These are phyloP conservation scores for Argyrosomus regius DNA, from an alignment of 2,797 vertebrate genomes.

Conservation along the genomic window DNA sequence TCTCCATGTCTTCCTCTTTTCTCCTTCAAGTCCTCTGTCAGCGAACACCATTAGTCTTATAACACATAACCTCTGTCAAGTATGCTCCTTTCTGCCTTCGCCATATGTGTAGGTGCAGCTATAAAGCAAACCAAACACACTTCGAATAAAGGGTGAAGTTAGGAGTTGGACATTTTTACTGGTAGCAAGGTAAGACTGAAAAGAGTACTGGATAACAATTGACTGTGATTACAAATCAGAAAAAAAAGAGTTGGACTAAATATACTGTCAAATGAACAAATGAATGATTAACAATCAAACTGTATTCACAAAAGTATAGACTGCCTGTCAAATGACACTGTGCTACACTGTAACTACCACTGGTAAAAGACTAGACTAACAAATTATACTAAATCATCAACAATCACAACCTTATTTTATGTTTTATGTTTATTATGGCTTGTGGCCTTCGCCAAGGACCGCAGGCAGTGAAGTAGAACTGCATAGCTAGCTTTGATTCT, in stretches of 20 bases:
- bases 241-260: neutral
- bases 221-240: neutral
- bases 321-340: too few species aligned
- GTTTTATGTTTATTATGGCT: too few species aligned
- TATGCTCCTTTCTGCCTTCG: slow-evolving; percentile 10
- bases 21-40: slow-evolving; percentile 35
- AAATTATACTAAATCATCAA: too few species aligned
- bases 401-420: too few species aligned
- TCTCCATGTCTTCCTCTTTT: slow-evolving; percentile 15
- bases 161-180: slow-evolving; percentile 3
- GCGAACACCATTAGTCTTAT: slow-evolving; percentile 15
- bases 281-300: neutral
- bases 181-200: neutral
- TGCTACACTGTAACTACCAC: too few species aligned
- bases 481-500: too few species aligned
- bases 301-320: neutral
- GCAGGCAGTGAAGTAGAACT: too few species aligned
- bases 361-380: too few species aligned
- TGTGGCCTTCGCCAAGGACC: too few species aligned
- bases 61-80: slow-evolving; percentile 16
- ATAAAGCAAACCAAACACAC: neutral
- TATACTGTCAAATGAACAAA: neutral
- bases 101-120: slow-evolving; percentile 2
- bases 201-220: neutral
- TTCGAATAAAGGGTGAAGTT: neutral